Evolutionary conservation across 1,140 invertebrate genomes (phyloP).

Genomic region (Anastrepha obliqua): DNA sequence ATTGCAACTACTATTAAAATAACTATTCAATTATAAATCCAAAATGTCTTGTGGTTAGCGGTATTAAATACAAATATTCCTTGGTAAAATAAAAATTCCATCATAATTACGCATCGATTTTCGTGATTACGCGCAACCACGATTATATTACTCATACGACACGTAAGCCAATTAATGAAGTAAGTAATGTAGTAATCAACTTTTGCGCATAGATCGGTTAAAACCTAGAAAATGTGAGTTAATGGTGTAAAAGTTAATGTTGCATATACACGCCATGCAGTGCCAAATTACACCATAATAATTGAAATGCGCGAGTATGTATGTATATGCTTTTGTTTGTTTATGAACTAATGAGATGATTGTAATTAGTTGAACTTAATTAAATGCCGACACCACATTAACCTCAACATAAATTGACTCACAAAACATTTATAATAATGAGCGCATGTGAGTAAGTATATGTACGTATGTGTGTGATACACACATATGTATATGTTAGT

Average conservation of each 20-base stretch:
- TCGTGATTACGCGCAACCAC: slow-evolving; percentile 36
- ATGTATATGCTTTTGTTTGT: neutral
- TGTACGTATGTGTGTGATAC: neutral
- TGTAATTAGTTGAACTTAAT: slow-evolving; percentile 38
- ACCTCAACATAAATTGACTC: neutral
- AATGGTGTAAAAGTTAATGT: neutral
- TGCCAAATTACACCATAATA: neutral
- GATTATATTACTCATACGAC: slow-evolving; percentile 21
- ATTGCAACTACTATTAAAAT: slow-evolving; percentile 22
- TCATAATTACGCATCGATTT: slow-evolving; percentile 23
- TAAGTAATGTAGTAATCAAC: neutral
- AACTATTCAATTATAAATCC: neutral
- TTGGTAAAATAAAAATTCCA: neutral
- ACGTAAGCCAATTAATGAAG: neutral
- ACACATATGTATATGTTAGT: too few relatives aligned
- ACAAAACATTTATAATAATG: neutral
- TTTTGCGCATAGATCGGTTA: neutral
- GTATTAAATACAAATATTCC: neutral
- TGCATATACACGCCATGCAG: neutral
- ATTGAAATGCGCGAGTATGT: neutral
- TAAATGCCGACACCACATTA: slow-evolving; percentile 26
- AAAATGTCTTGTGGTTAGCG: neutral
- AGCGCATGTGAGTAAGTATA: neutral
- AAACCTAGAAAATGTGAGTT: neutral
- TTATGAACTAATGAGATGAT: slow-evolving; percentile 17